phyloP scores from a whole-genome alignment of 1,140 invertebrate genomes.

The Bombus waltoni region DNA sequence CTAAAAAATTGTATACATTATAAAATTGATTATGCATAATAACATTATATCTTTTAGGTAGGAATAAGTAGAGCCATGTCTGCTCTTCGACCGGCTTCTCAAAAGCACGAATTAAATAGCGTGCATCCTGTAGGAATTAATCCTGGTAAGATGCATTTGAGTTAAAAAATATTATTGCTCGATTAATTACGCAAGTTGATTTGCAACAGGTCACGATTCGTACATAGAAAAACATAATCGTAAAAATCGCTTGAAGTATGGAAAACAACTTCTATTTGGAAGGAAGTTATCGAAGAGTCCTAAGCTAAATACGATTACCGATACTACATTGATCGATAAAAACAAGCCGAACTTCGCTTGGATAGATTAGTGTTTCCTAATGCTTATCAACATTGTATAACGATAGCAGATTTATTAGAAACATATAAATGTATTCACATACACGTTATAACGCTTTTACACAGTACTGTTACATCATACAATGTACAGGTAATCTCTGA shows the following conservation, averaged over 20 bases:
- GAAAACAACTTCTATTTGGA: slow-evolving; percentile 61
- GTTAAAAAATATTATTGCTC: neutral
- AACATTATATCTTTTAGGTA: slow-evolving; percentile 75
- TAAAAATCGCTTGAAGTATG: slow-evolving; percentile 67
- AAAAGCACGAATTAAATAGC: slow-evolving; percentile 76
- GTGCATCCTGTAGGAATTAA: slow-evolving; percentile 84
- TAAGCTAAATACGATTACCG: slow-evolving; percentile 42
- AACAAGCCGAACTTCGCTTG: slow-evolving; percentile 67
- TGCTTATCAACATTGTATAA: slow-evolving; percentile 23
- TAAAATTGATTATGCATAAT: slow-evolving; percentile 20
- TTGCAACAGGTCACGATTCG: slow-evolving; percentile 75
- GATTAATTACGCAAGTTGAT: neutral
- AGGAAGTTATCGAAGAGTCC: slow-evolving; percentile 36
- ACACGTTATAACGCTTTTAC: slow-evolving; percentile 29
- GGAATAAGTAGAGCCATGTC: slow-evolving; percentile 86
- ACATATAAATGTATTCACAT: slow-evolving; percentile 65
- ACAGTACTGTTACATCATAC: slow-evolving; percentile 2
- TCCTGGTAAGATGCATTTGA: slow-evolving; percentile 79
- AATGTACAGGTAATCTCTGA: slow-evolving; percentile 29
- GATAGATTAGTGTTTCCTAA: slow-evolving; percentile 60
- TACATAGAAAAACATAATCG: slow-evolving; percentile 72
- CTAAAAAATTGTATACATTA: slow-evolving; percentile 24
- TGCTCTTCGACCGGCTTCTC: slow-evolving; percentile 82
- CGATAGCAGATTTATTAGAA: slow-evolving; percentile 66
- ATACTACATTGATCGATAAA: neutral